phyloP scores from a whole-genome alignment of 2,797 vertebrate genomes.

The Tinamus major region DNA sequence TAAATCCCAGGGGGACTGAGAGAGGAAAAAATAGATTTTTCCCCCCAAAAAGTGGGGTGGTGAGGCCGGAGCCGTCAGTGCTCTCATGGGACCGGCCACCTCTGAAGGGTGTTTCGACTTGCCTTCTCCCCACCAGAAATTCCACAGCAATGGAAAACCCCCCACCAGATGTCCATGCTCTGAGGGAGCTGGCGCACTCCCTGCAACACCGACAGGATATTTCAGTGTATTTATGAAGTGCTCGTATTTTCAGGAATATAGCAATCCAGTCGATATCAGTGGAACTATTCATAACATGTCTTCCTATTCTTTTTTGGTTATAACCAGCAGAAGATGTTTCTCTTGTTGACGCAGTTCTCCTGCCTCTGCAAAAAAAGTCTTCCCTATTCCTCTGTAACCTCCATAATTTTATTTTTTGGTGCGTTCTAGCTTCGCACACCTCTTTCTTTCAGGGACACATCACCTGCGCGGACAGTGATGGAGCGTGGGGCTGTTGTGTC shows the following conservation, averaged over 20 bases:
- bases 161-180: conserved; percentile 53
- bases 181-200: conserved; percentile 40
- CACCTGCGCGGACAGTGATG: not conserved
- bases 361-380: not conserved
- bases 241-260: conserved; percentile 43
- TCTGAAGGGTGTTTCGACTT: conserved; percentile 67
- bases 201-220: conserved; percentile 54
- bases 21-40: not conserved
- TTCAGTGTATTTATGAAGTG: conserved; percentile 64
- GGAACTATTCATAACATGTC: conserved; percentile 31
- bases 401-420: not conserved
- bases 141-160: conserved; percentile 46
- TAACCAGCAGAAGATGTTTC: conserved; percentile 33
- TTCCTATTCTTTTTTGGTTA: not conserved
- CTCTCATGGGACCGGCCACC: conserved; percentile 25
- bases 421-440: not conserved
- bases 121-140: conserved; percentile 51
- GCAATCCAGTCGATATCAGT: conserved; percentile 54
- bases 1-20: not conserved
- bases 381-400: accelerated
- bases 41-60: not conserved
- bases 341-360: not conserved
- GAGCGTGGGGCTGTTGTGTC: not conserved
- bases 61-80: not conserved
- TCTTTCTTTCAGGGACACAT: not conserved